Conservation (phyloP, 2,888 invertebrate species). For the Geotrupes spiniger region DNA sequence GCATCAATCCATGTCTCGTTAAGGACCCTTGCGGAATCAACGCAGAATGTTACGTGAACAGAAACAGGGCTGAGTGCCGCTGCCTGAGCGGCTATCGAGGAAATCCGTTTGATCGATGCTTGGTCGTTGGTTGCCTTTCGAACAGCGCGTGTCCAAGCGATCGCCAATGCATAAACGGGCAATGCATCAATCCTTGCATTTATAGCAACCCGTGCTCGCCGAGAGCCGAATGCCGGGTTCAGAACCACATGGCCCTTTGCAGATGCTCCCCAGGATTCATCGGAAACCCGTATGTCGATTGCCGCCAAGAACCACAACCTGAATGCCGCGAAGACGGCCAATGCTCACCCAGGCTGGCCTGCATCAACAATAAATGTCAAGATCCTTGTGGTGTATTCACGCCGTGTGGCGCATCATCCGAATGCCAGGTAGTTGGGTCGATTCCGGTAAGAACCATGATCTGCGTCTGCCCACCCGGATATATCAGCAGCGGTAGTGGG, state of each 20-base stretch:
- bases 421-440: slow-evolving; percentile 78
- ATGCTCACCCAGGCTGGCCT: slow-evolving; percentile 76
- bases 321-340: slow-evolving; percentile 81
- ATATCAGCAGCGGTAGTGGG: slow-evolving; percentile 79
- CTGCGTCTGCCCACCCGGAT: slow-evolving; percentile 86
- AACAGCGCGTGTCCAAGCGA: slow-evolving; percentile 86
- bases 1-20: slow-evolving; percentile 81
- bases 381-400: slow-evolving; percentile 76
- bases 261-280: slow-evolving; percentile 73
- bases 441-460: slow-evolving; percentile 85
- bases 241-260: slow-evolving; percentile 82
- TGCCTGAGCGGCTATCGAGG: slow-evolving; percentile 80
- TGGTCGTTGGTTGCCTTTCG: slow-evolving; percentile 77
- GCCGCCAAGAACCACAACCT: slow-evolving; percentile 67
- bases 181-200: slow-evolving; percentile 82
- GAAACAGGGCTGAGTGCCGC: slow-evolving; percentile 72
- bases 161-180: slow-evolving; percentile 79
- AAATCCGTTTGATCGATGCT: slow-evolving; percentile 71
- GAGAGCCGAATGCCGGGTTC: slow-evolving; percentile 74
- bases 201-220: slow-evolving; percentile 74
- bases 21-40: slow-evolving; percentile 78
- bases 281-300: slow-evolving; percentile 81
- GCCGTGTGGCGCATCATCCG: slow-evolving; percentile 77
- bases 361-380: slow-evolving; percentile 77
- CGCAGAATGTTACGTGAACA: slow-evolving; percentile 71